Evolutionary conservation across 2,888 invertebrate genomes (phyloP).

Genomic region (Cheilosia vernalis): DNA sequence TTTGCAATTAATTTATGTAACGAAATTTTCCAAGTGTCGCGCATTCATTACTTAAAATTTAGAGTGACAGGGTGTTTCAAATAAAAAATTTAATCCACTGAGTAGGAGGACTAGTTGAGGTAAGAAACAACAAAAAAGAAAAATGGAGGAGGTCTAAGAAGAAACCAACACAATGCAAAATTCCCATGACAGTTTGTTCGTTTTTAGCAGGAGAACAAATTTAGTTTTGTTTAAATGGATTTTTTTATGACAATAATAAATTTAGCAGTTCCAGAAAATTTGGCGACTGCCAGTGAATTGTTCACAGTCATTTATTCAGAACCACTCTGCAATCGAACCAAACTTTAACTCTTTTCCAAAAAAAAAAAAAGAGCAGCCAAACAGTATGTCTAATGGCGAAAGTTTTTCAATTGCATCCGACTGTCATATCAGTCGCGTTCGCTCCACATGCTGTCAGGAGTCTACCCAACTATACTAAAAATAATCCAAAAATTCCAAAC

Average conservation of each 20-base stretch:
- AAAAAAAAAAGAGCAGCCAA: neutral
- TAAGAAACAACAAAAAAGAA: no score
- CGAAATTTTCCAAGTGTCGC: neutral
- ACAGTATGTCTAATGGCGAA: neutral
- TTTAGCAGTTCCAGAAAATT: no score
- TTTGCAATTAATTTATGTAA: constrained; percentile 5
- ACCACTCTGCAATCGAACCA: constrained; percentile 24
- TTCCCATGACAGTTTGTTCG: no score
- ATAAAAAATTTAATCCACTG: no score
- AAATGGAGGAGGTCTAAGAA: no score
- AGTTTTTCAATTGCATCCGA: constrained; percentile 63
- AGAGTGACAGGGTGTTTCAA: constrained; percentile 19
- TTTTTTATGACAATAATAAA: no score
- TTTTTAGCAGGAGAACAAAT: no score
- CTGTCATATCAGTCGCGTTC: constrained; percentile 43
- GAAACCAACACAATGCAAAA: no score
- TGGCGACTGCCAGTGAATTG: no score
- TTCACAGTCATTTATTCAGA: no score
- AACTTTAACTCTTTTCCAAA: neutral
- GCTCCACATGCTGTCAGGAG: constrained; percentile 4
- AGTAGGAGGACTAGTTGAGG: no score
- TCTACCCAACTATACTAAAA: neutral
- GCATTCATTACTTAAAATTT: constrained; percentile 3
- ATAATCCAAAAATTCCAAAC: neutral
- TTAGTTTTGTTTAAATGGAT: no score